phyloP scores from a whole-genome alignment of 2,113 vertebrate genomes.

The Sceloporus undulatus region DNA sequence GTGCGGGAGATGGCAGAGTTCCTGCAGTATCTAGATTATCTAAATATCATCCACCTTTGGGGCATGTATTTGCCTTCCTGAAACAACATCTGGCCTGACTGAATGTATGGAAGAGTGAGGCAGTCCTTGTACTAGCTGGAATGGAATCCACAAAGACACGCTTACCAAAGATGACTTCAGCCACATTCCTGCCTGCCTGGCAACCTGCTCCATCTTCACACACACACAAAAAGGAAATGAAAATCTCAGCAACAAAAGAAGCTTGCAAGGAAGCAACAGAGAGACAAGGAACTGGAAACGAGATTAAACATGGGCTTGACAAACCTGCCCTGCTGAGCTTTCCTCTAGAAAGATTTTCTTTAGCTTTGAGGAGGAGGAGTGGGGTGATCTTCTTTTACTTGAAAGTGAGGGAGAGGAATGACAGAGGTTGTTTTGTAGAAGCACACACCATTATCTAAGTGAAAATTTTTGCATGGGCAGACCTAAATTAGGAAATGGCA shows the following conservation, averaged over 20 bases:
- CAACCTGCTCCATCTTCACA: conserved; percentile 76
- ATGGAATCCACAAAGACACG: conserved; percentile 35
- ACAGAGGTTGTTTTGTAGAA: conserved; percentile 54
- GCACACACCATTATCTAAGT: conserved; percentile 64
- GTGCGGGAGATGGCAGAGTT: background rate
- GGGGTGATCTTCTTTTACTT: conserved; percentile 66
- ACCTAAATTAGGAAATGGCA: conserved; percentile 47
- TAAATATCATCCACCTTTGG: background rate
- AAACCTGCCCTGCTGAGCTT: conserved; percentile 68
- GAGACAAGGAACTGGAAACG: conserved; percentile 72
- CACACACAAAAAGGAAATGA: conserved; percentile 87
- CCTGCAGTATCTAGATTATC: background rate
- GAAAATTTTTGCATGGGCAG: conserved; percentile 43
- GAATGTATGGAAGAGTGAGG: conserved; percentile 60
- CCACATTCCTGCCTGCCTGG: conserved; percentile 87
- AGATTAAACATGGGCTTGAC: conserved; percentile 75
- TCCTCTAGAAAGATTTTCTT: conserved; percentile 71
- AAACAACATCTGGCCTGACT: background rate
- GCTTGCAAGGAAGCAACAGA: conserved; percentile 74
- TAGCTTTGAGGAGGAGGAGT: conserved; percentile 67
- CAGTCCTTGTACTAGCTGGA: conserved; percentile 74
- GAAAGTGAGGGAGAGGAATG: conserved; percentile 46
- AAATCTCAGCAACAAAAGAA: conserved; percentile 79
- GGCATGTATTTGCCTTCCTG: background rate
- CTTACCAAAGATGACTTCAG: conserved; percentile 83